These are phyloP conservation scores for Coreoperca whiteheadi DNA, from an alignment of 2,113 vertebrate species.

Conservation along the genomic window DNA sequence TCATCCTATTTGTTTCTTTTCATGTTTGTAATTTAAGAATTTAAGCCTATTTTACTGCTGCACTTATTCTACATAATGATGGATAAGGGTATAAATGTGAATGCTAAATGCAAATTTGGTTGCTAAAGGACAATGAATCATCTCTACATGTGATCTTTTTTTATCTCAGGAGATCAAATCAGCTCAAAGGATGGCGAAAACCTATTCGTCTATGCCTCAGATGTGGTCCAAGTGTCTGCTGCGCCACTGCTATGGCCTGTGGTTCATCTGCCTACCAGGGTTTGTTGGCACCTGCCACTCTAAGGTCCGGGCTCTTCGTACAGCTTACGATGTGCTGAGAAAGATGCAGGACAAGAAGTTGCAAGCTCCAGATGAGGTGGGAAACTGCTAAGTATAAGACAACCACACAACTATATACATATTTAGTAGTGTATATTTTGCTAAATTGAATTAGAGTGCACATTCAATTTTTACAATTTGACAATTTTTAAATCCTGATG, in stretches of 20 bases:
- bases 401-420: background rate
- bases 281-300: slow-evolving; percentile 94
- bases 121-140: background rate
- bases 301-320: slow-evolving; percentile 94
- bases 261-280: slow-evolving; percentile 98
- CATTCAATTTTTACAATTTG: too few species aligned
- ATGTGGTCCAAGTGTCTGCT: slow-evolving; percentile 98
- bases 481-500: background rate
- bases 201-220: slow-evolving; percentile 94
- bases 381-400: slow-evolving; percentile 7
- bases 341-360: slow-evolving; percentile 97
- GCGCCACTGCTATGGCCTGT: slow-evolving; percentile 95
- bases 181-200: slow-evolving; percentile 95
- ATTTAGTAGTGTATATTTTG: background rate
- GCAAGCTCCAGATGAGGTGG: slow-evolving; percentile 96
- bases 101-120: slow-evolving; percentile 27
- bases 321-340: slow-evolving; percentile 93
- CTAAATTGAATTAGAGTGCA: background rate
- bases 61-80: background rate
- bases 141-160: slow-evolving; percentile 23
- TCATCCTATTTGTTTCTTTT: background rate
- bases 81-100: background rate
- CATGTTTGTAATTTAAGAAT: background rate
- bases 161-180: slow-evolving; percentile 93
- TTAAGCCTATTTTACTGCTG: background rate